A percentile compares a stretch with the other conserved stretches of the same genome.
Conservation (phyloP, 2,113 vertebrate species). For the Pandion haliaetus region DNA sequence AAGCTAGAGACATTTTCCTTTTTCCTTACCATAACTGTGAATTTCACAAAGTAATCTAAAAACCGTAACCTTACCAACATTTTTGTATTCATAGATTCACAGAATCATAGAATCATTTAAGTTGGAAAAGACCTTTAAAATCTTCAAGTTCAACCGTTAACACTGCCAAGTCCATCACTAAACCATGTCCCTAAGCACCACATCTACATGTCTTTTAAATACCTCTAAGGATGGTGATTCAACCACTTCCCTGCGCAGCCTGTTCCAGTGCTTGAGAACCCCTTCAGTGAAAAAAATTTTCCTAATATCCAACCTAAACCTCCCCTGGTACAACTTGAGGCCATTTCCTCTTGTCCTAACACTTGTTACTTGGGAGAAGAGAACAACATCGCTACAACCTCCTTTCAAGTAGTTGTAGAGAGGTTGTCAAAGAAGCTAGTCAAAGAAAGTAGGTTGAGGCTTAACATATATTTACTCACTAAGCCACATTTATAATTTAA, state of each 20-base stretch:
- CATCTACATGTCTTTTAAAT: neutral
- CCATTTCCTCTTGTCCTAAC: neutral
- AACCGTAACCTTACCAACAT: rapidly evolving
- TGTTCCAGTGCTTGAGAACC: neutral
- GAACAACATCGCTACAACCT: neutral
- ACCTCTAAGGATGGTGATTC: neutral
- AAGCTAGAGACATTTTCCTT: neutral
- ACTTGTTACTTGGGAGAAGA: neutral
- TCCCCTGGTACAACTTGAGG: neutral
- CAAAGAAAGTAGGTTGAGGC: neutral
- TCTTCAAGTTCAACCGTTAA: neutral
- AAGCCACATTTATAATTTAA: neutral
- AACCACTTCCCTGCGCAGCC: neutral
- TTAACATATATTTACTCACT: neutral
- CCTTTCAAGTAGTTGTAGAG: neutral
- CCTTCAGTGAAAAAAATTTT: neutral
- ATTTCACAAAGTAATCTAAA: neutral
- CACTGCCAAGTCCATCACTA: neutral
- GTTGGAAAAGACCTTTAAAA: neutral
- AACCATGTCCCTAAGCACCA: neutral
- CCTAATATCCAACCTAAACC: neutral
- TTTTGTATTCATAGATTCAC: neutral
- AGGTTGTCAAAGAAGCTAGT: neutral
- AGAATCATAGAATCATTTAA: neutral
- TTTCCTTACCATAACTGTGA: neutral